Conservation (phyloP, 2,113 vertebrate species). For the Ancistrus triradiatus region DNA sequence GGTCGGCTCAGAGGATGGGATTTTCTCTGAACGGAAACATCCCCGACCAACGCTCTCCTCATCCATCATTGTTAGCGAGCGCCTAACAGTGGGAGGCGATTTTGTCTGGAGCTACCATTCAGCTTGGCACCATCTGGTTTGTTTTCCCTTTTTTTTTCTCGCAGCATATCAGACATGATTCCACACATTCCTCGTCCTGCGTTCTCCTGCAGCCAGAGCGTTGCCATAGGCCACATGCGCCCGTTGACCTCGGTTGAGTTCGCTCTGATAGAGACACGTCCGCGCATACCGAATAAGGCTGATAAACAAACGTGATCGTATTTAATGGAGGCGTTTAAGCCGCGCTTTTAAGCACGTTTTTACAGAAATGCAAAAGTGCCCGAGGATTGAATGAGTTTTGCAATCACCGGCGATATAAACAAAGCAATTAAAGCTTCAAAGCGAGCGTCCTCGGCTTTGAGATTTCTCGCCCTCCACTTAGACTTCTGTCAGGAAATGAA, state of each 20-base stretch:
- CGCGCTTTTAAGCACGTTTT: neutral
- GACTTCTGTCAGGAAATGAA: neutral
- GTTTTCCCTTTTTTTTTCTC: conserved; percentile 1
- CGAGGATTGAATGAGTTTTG: neutral
- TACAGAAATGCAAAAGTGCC: neutral
- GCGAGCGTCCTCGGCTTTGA: neutral
- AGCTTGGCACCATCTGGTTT: conserved; percentile 29
- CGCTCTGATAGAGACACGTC: neutral
- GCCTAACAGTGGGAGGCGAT: conserved; percentile 19
- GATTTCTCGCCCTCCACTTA: neutral
- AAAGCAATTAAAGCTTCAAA: neutral
- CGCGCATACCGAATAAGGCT: neutral
- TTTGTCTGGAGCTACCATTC: conserved; percentile 8
- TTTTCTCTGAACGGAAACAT: conserved; percentile 39
- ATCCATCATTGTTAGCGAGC: conserved; percentile 42
- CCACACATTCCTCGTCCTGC: conserved; percentile 15
- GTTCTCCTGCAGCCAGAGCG: neutral
- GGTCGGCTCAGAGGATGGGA: conserved; percentile 22
- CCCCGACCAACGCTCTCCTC: conserved; percentile 21
- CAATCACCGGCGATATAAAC: neutral
- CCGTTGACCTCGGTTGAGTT: conserved; percentile 1
- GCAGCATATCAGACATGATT: conserved; percentile 23
- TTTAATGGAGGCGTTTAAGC: neutral
- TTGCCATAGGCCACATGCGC: conserved; percentile 1
- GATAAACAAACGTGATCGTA: neutral